Evolutionary conservation across 2,113 vertebrate genomes (phyloP).

Genomic region (Pygoscelis antarcticus): DNA sequence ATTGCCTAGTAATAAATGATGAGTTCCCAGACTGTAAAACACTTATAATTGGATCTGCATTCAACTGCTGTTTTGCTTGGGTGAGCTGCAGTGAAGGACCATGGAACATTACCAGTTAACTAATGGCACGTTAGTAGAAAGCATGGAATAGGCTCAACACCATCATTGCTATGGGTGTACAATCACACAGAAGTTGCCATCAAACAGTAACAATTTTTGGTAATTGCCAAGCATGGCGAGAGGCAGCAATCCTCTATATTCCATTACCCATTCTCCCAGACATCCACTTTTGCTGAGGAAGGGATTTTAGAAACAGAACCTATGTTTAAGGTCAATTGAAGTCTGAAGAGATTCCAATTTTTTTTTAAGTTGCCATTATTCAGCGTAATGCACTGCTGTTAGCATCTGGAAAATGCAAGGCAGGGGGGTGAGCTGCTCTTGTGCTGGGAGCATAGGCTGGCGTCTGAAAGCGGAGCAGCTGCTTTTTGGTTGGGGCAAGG

Average conservation of each 20-base stretch:
- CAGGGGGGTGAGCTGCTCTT: background rate
- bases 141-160: background rate
- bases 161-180: background rate
- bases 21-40: background rate
- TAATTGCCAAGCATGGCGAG: constrained; percentile 22
- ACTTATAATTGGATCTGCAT: background rate
- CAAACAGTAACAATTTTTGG: constrained; percentile 51
- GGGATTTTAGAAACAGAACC: constrained; percentile 44
- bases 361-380: background rate
- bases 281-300: constrained; percentile 42
- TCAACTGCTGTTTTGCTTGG: background rate
- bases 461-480: background rate
- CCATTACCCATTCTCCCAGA: constrained; percentile 22
- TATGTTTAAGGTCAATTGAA: constrained; percentile 59
- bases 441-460: background rate
- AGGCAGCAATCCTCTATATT: background rate
- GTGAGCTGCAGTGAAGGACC: background rate
- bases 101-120: background rate
- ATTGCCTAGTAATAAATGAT: background rate
- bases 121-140: background rate
- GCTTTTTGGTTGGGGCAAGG: background rate
- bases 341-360: constrained; percentile 22
- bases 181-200: background rate
- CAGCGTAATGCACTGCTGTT: background rate
- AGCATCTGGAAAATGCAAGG: background rate